Base-by-base conservation (phyloP, 2,797 vertebrate genomes). In the Acestrorhynchus altus region DNA sequence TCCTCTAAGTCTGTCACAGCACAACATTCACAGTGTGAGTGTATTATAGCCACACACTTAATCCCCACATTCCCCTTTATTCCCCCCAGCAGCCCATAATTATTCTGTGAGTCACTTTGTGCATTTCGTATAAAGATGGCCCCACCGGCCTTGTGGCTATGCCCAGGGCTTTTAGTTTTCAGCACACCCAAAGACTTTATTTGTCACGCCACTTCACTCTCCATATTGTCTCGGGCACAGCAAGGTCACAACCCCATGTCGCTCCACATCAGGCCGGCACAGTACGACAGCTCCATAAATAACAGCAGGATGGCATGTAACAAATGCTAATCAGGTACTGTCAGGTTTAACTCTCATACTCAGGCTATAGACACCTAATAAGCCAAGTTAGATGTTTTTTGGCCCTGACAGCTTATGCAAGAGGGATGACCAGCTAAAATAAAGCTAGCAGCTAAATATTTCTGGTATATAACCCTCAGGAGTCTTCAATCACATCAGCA, bases 201-300 rank as follows among this genome's bases (percentile, higher is more conserved):
- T 80, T 80, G 60, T 77, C 79, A 78, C 73, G 69, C 66, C 46
- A 22, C 51, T 46, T 75, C 42, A 59, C 74, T 61, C 73, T 72
- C 54, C 18, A 66, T 75, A 81, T 81, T 83, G 82, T 82, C 76
- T 69, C 57, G 35, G 74, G 44, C 82, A 60, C 74, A 76, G 72
- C 26, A 18, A 49, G 72, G 56, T 69, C 75, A 65, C 64, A 68
- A 73, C 31, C 44, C 26, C 20, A 47, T 42, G 35, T 64, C n/a
- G 60, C 77, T 79, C 22, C 9, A 28, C 31, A 22, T 56, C 47
- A 63, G 61, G 56, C 49, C 75, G 69, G 24, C 51, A 57, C 67
- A 72, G 39, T 71, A 68, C 68, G 72, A 63, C 47, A 20, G 54
- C 31, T 35, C 22, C 12, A 24, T 39, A n/a, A 74, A 65, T 46